Percentiles rank a stretch among this genome's conserved stretches.
phyloP scores from a whole-genome alignment of 2,797 vertebrate species.

The Numenius phaeopus region DNA sequence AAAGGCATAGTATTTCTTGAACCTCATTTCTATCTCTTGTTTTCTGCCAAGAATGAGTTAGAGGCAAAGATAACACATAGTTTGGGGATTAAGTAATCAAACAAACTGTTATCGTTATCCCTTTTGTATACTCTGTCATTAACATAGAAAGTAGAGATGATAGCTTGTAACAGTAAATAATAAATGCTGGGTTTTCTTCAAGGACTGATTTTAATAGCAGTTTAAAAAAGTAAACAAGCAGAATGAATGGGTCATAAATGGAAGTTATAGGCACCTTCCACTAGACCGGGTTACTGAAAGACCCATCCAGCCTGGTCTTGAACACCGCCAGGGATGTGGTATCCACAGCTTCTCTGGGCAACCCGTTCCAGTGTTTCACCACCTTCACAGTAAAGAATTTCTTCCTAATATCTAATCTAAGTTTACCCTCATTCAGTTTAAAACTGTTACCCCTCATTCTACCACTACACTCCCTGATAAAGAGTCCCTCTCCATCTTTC shows the following conservation, averaged over 20 bases:
- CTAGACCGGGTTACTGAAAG: neutral
- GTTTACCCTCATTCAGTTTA: neutral
- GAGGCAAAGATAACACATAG: conserved; percentile 1
- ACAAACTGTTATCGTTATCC: neutral
- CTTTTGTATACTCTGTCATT: conserved; percentile 13
- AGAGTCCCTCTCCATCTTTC: neutral
- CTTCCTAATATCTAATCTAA: neutral
- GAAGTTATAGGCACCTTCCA: neutral
- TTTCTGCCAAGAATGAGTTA: neutral
- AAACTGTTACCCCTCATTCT: neutral
- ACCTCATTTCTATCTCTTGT: neutral
- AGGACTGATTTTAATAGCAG: conserved; percentile 35
- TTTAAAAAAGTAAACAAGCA: conserved; percentile 40
- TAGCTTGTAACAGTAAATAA: conserved; percentile 21
- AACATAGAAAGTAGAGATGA: conserved; percentile 13
- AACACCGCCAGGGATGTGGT: neutral
- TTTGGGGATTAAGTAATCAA: conserved; percentile 46
- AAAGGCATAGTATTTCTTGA: neutral
- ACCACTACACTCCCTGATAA: neutral
- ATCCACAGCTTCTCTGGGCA: neutral
- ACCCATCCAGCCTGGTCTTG: neutral
- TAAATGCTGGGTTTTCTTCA: conserved; percentile 28
- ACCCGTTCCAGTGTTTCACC: no score
- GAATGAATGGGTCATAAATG: conserved; percentile 52
- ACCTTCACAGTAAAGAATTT: neutral